Percentiles rank a stretch among this genome's conserved stretches.
Evolutionary conservation across 2,888 invertebrate genomes (phyloP).

Genomic region (Isoperla grammatica): DNA sequence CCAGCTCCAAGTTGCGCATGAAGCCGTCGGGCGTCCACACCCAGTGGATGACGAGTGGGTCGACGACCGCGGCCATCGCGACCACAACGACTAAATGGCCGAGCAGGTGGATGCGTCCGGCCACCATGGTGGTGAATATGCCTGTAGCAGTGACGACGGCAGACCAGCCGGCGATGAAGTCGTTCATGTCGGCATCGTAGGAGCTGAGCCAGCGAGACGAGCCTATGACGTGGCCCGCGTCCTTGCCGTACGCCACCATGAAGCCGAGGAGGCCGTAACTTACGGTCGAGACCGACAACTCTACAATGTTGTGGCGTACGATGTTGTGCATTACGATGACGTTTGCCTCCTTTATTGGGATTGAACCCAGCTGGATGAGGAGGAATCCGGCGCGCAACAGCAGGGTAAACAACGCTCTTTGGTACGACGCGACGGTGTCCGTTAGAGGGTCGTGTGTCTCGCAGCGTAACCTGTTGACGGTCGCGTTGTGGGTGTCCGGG

Average conservation of each 20-base stretch:
- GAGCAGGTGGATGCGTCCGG: slow-evolving; percentile 39
- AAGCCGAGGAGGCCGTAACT: slow-evolving; percentile 38
- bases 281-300: slow-evolving; percentile 39
- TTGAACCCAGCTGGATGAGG: slow-evolving; percentile 39
- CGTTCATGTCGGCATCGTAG: slow-evolving; percentile 33
- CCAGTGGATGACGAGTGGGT: slow-evolving; percentile 42
- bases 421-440: no score
- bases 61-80: slow-evolving; percentile 37
- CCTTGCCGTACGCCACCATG: slow-evolving; percentile 39
- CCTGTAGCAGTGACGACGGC: slow-evolving; percentile 39
- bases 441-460: no score
- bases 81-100: slow-evolving; percentile 36
- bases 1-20: slow-evolving; percentile 35
- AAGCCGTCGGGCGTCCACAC: slow-evolving; percentile 40
- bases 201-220: slow-evolving; percentile 37
- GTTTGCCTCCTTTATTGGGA: slow-evolving; percentile 41
- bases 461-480: no score
- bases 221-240: slow-evolving; percentile 35
- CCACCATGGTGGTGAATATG: slow-evolving; percentile 39
- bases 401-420: not conserved
- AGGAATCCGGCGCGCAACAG: slow-evolving; percentile 36
- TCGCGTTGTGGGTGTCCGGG: no score
- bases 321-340: slow-evolving; percentile 41
- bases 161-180: slow-evolving; percentile 38
- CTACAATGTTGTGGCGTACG: slow-evolving; percentile 40